Conservation (phyloP, 2,888 invertebrate species). For the Drosophila vallismaia region DNA sequence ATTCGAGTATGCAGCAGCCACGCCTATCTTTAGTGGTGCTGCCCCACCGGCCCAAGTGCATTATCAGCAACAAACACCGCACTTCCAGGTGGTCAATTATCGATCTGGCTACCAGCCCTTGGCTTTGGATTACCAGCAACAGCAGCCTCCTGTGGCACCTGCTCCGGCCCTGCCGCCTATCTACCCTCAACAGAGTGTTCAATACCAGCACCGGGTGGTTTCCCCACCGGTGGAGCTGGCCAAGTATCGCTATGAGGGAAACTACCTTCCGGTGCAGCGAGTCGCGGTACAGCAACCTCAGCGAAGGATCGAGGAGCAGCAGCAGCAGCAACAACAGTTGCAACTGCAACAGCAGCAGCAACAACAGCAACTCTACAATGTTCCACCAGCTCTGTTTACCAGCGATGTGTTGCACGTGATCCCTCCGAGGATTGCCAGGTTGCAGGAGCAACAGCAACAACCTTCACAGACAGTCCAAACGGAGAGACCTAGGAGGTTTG, state of each 20-base stretch:
- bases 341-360: slow-evolving; percentile 30
- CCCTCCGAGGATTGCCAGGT: slow-evolving; percentile 49
- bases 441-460: slow-evolving; percentile 46
- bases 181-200: slow-evolving; percentile 59
- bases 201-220: slow-evolving; percentile 51
- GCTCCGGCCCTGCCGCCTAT: slow-evolving; percentile 45
- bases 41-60: slow-evolving; percentile 33
- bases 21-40: slow-evolving; percentile 24
- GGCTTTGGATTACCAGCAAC: slow-evolving; percentile 65
- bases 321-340: slow-evolving; percentile 19
- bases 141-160: slow-evolving; percentile 47
- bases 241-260: slow-evolving; percentile 73
- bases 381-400: slow-evolving; percentile 67
- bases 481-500: slow-evolving; percentile 58
- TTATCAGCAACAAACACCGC: slow-evolving; percentile 68
- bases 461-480: slow-evolving; percentile 19
- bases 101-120: slow-evolving; percentile 55
- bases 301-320: slow-evolving; percentile 53
- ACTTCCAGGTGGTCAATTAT: slow-evolving; percentile 67
- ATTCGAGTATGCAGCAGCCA: slow-evolving; percentile 49
- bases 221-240: slow-evolving; percentile 66
- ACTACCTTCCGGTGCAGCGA: slow-evolving; percentile 61
- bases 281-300: slow-evolving; percentile 18
- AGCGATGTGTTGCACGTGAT: slow-evolving; percentile 70
- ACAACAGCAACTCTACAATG: slow-evolving; percentile 57